These are phyloP conservation scores for Xestobium rufovillosum DNA, from an alignment of 2,888 invertebrate genomes.

Conservation along the genomic window DNA sequence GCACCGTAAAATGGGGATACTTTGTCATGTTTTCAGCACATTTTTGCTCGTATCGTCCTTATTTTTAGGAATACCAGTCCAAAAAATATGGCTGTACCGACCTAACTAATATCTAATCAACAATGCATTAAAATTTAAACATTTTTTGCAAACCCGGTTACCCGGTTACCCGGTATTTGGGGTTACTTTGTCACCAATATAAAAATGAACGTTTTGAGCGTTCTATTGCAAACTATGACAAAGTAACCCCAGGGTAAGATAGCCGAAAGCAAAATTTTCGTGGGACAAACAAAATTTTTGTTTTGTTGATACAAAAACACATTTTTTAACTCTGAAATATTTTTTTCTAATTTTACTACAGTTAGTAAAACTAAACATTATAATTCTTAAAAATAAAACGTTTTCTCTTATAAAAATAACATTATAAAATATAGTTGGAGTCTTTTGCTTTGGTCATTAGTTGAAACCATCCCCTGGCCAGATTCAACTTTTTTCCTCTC, in stretches of 20 bases:
- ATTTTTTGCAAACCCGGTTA: constrained; percentile 1
- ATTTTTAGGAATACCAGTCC: too few species aligned
- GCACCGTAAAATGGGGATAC: too few species aligned
- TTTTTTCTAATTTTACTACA: not conserved
- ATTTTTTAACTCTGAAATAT: too few species aligned
- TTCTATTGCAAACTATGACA: constrained; percentile 2
- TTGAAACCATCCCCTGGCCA: constrained; percentile 1
- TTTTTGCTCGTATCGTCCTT: too few species aligned
- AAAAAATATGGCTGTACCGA: too few species aligned
- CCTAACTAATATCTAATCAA: too few species aligned
- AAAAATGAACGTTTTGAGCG: not conserved
- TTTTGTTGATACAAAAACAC: constrained; percentile 1
- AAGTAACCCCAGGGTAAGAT: constrained; percentile 1
- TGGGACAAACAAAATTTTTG: not conserved
- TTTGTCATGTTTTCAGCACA: too few species aligned
- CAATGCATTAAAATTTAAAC: not conserved
- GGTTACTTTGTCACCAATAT: constrained; percentile 3
- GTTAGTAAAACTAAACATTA: not conserved
- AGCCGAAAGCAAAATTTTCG: not conserved
- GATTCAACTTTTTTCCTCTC: constrained; percentile 1
- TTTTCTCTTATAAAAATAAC: not conserved
- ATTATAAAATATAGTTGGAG: constrained; percentile 1
- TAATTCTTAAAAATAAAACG: constrained; percentile 1
- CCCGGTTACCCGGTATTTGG: not conserved
- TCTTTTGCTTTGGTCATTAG: constrained; percentile 3